Evolutionary conservation across 2,888 invertebrate species (phyloP).

Genomic region (Melinopterus prodromus): DNA sequence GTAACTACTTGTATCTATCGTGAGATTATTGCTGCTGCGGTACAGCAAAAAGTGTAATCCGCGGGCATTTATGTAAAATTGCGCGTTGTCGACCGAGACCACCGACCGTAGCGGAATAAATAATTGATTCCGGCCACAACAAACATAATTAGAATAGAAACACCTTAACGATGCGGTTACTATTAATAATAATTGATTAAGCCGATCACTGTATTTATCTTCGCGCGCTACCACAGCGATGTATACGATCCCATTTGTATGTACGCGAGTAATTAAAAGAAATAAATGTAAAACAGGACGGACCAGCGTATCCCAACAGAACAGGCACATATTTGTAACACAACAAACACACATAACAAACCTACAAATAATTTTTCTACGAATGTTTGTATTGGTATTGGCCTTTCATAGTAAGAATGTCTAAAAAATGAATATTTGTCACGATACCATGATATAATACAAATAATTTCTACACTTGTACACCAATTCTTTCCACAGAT

Average conservation of each 20-base stretch:
- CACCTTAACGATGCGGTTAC: constrained; percentile 36
- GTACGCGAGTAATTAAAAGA: constrained; percentile 33
- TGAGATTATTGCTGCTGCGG: background rate
- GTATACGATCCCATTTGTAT: constrained; percentile 23
- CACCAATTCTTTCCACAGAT: no score
- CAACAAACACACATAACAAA: no score
- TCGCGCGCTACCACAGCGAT: constrained; percentile 27
- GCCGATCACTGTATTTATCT: constrained; percentile 33
- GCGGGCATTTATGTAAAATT: background rate
- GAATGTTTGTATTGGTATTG: no score
- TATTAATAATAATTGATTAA: constrained; percentile 39
- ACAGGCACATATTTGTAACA: background rate
- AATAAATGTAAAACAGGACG: constrained; percentile 29
- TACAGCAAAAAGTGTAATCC: background rate
- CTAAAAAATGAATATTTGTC: no score
- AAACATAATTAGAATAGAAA: constrained; percentile 35
- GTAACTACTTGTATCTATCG: background rate
- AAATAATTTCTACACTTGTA: no score
- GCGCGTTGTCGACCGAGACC: background rate
- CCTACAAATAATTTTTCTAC: no score
- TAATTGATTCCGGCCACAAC: constrained; percentile 29
- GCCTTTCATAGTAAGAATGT: no score
- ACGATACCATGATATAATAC: no score
- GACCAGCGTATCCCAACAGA: background rate
- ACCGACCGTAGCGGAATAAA: constrained; percentile 6